A percentile compares a stretch with the other conserved stretches of the same genome.
Evolutionary conservation across 2,888 invertebrate genomes (phyloP).

Genomic region (Drosophila rubida): DNA sequence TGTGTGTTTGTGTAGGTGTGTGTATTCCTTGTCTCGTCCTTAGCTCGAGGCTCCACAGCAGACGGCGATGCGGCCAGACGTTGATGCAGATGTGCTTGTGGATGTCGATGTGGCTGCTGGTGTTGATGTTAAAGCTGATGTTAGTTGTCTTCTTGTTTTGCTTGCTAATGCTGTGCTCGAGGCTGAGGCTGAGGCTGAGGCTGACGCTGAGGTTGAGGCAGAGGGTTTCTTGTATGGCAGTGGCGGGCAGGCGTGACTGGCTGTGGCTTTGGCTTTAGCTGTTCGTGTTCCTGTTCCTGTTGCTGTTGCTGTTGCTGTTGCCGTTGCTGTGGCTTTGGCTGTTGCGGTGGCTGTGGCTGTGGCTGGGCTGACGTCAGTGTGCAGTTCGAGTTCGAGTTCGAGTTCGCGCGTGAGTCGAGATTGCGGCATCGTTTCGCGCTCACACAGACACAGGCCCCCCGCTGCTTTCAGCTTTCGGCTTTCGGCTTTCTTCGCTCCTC

Average conservation of each 20-base stretch:
- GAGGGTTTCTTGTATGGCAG: conserved; percentile 56
- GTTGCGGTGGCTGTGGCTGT: conserved; percentile 27
- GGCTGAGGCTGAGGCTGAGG: background rate
- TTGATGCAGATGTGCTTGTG: background rate
- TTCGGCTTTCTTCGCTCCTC: background rate
- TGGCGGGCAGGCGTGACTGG: conserved; percentile 55
- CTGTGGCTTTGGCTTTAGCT: conserved; percentile 36
- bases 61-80: conserved; percentile 10
- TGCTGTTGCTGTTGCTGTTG: conserved; percentile 18
- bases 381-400: conserved; percentile 34
- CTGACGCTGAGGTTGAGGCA: conserved; percentile 34
- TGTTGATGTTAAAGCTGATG: conserved; percentile 12
- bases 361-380: conserved; percentile 51
- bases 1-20: too few species aligned
- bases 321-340: conserved; percentile 2
- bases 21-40: conserved; percentile 10
- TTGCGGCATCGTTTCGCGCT: conserved; percentile 60
- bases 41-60: conserved; percentile 38
- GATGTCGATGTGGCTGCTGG: background rate
- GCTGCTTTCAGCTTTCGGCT: conserved; percentile 12
- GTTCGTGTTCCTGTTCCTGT: background rate
- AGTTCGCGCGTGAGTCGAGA: conserved; percentile 35
- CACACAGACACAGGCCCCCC: conserved; percentile 44
- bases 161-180: conserved; percentile 14
- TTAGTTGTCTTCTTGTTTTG: background rate